A percentile compares a stretch with the other conserved stretches of the same genome.
Evolutionary conservation across 1,140 invertebrate genomes (phyloP).

Genomic region (Philopotamus ludificatus): DNA sequence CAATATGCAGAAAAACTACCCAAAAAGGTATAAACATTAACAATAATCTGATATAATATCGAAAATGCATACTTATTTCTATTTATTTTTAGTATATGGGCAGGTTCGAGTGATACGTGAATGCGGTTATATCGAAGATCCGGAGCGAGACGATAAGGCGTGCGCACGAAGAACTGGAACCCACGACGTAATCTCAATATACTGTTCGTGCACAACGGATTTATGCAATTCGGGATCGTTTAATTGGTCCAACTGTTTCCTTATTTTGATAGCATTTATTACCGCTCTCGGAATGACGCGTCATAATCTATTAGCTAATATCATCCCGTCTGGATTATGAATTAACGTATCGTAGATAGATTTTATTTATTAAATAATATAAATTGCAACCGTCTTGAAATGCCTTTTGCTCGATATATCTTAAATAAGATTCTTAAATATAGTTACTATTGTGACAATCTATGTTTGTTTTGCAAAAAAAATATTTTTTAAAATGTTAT

Average conservation of each 20-base stretch:
- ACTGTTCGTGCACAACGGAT: slow-evolving; percentile 73
- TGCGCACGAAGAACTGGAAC: slow-evolving; percentile 69
- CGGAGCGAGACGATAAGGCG: slow-evolving; percentile 57
- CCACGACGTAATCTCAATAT: slow-evolving; percentile 69
- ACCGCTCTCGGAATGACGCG: background rate
- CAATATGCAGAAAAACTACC: slow-evolving; percentile 74
- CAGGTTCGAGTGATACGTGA: slow-evolving; percentile 69
- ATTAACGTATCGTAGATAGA: background rate
- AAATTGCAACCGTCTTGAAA: background rate
- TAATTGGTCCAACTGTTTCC: slow-evolving; percentile 7
- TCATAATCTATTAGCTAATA: background rate
- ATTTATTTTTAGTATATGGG: slow-evolving; percentile 66
- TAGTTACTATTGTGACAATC: background rate
- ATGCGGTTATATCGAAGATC: slow-evolving; percentile 71
- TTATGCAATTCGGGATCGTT: slow-evolving; percentile 64
- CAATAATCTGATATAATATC: background rate
- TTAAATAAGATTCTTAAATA: background rate
- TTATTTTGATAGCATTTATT: background rate
- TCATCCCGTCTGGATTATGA: slow-evolving; percentile 8
- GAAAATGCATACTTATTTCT: background rate
- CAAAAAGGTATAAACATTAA: slow-evolving; percentile 62
- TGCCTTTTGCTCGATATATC: background rate
- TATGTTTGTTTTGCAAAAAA: background rate
- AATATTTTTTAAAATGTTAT: background rate
- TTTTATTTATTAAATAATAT: background rate